A percentile compares a stretch with the other conserved stretches of the same genome.
phyloP scores from a whole-genome alignment of 2,888 invertebrate species.

The Oasisia sp. region DNA sequence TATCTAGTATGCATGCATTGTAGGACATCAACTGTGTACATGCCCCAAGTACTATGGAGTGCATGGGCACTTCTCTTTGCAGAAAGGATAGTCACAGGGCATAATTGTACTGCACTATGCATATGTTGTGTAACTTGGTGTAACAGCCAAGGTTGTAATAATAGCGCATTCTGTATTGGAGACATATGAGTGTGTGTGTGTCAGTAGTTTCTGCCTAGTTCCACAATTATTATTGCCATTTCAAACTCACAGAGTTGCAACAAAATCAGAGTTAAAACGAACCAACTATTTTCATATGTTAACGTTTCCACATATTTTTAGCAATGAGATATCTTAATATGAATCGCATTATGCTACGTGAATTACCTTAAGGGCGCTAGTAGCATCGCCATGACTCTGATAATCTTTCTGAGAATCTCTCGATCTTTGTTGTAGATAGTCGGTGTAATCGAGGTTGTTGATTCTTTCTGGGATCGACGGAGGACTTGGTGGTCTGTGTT shows the following conservation, averaged over 20 bases:
- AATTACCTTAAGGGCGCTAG: background rate
- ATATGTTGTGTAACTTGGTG: too few species aligned
- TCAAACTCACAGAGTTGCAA: background rate
- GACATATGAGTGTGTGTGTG: background rate
- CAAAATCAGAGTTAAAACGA: background rate
- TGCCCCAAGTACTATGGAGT: too few species aligned
- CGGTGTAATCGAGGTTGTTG: background rate
- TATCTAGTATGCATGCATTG: too few species aligned
- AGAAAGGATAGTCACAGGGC: too few species aligned
- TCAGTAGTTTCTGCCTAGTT: background rate
- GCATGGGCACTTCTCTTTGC: too few species aligned
- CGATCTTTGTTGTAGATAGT: background rate
- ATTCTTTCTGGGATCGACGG: background rate
- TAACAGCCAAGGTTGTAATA: too few species aligned
- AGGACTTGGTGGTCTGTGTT: background rate
- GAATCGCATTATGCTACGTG: background rate
- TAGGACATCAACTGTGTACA: too few species aligned
- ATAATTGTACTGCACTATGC: too few species aligned
- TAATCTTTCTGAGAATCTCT: background rate
- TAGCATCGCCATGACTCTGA: background rate
- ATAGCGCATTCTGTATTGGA: background rate
- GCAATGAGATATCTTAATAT: background rate
- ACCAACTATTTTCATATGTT: background rate
- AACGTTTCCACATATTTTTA: background rate
- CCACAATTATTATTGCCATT: background rate